phyloP scores from a whole-genome alignment of 2,888 invertebrate species.

The Ernsta delagoae region DNA sequence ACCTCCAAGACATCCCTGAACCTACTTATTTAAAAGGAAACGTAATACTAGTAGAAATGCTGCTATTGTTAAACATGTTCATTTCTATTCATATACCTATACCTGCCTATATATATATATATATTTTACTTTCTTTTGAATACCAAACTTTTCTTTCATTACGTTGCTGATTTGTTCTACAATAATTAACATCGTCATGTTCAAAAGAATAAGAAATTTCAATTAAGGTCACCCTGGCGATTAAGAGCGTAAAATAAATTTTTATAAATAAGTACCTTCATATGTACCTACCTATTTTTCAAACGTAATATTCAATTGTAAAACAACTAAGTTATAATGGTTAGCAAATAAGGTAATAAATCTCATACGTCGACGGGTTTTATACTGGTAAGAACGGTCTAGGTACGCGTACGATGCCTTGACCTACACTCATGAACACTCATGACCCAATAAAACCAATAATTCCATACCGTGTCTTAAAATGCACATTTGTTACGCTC shows the following conservation, averaged over 20 bases:
- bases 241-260: constrained; percentile 38
- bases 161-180: not conserved
- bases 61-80: too few species aligned
- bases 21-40: too few species aligned
- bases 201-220: constrained; percentile 43
- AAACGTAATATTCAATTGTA: constrained; percentile 68
- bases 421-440: constrained; percentile 50
- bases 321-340: constrained; percentile 59
- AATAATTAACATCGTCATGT: not conserved
- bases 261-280: not conserved
- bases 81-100: too few species aligned
- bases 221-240: constrained; percentile 53
- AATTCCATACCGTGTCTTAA: constrained; percentile 33
- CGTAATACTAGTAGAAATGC: too few species aligned
- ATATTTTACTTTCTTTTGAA: too few species aligned
- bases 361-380: constrained; percentile 59
- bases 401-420: constrained; percentile 43
- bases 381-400: constrained; percentile 40
- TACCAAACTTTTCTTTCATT: too few species aligned
- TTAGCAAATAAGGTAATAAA: constrained; percentile 64
- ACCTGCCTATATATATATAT: too few species aligned
- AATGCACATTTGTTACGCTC: constrained; percentile 26
- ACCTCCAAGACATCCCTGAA: too few species aligned
- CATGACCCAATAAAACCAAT: constrained; percentile 45
- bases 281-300: constrained; percentile 61